Evolutionary conservation across 1,140 invertebrate species (phyloP).

Genomic region (Drosophila erecta): DNA sequence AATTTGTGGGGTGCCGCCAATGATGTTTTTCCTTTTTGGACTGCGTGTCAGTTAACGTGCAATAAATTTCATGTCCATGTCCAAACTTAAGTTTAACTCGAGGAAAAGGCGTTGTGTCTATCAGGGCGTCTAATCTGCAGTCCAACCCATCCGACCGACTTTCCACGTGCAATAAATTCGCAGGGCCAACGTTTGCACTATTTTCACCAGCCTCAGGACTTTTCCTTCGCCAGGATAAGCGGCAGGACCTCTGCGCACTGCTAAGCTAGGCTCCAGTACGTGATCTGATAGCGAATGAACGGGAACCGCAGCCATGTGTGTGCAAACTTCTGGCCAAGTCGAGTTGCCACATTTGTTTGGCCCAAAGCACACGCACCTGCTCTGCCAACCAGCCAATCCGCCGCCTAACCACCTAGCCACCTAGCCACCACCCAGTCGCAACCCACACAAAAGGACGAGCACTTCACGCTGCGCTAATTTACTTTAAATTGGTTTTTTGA

Average conservation of each 20-base stretch:
- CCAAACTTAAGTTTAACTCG: slow-evolving; percentile 71
- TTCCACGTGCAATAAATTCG: slow-evolving; percentile 79
- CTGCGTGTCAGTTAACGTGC: slow-evolving; percentile 46
- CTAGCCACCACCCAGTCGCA: slow-evolving; percentile 8
- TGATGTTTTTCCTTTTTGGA: slow-evolving; percentile 23
- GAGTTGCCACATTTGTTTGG: slow-evolving; percentile 66
- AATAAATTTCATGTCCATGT: slow-evolving; percentile 74
- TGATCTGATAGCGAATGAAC: slow-evolving; percentile 78
- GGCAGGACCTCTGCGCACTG: slow-evolving; percentile 11
- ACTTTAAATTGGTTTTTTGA: slow-evolving; percentile 78
- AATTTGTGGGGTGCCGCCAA: slow-evolving; percentile 34
- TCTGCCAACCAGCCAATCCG: not conserved
- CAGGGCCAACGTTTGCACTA: slow-evolving; percentile 74
- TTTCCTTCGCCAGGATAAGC: slow-evolving; percentile 15
- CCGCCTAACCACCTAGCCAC: not conserved
- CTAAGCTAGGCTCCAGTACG: slow-evolving; percentile 64
- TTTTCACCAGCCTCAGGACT: slow-evolving; percentile 65
- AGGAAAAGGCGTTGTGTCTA: slow-evolving; percentile 77
- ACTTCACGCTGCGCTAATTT: slow-evolving; percentile 65
- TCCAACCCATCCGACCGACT: slow-evolving; percentile 71
- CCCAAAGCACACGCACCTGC: slow-evolving; percentile 48
- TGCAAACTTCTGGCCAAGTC: slow-evolving; percentile 68
- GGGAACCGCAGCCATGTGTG: slow-evolving; percentile 61
- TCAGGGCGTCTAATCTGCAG: slow-evolving; percentile 77
- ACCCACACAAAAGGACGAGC: slow-evolving; percentile 48